Base-by-base conservation (phyloP, 2,888 invertebrate species). In the Acanthosoma haemorrhoidale region DNA sequence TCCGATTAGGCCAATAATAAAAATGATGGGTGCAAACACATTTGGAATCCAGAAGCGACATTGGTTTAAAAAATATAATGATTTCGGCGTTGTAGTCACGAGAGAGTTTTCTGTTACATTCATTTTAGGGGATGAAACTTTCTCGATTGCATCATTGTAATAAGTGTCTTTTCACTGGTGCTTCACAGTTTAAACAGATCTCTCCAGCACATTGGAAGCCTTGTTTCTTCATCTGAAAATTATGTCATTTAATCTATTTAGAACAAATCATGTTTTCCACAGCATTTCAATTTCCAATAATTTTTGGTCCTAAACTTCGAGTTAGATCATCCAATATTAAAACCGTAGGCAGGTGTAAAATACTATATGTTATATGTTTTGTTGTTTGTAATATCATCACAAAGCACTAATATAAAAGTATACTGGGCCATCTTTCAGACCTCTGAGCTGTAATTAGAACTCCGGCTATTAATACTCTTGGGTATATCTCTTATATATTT, bases 1-100 rank as follows among this genome's bases (percentile, higher is more conserved):
- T 63, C 89, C 90, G 68, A 88, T 80, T 70, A 89, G 83, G 71
- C 90, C 90, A 71, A 90, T 82, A 73, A 85, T 81, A 72, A 87
- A 84, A 75, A 88, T 82, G 73, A 85, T 81, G 66, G 88, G 88
- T 71, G 87, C 85, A 70, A 87, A 79, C 38, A 88, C 84, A 74
- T 84, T 81, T 79, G 87, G 87, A 71, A 87, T 80, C 82, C 83
- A 83, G 76, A 83, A 84, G 70, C 84, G 76, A 31, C 77, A 76
- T 11, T 69, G 74, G 63, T 78, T 76, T 51, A 76, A 76, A 74
- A 83, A 80, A 31, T 39, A 25, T 51, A 51, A 51, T n/a, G 51
- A 51, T 51, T 51, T 51, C 6, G 25, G n/a, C n/a, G 21, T 51
- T 8, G 29, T 29, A 1, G 15, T 18, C n/a, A 34, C 68, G 32